phyloP scores from a whole-genome alignment of 1,140 invertebrate species.

The Procambarus clarkii region DNA sequence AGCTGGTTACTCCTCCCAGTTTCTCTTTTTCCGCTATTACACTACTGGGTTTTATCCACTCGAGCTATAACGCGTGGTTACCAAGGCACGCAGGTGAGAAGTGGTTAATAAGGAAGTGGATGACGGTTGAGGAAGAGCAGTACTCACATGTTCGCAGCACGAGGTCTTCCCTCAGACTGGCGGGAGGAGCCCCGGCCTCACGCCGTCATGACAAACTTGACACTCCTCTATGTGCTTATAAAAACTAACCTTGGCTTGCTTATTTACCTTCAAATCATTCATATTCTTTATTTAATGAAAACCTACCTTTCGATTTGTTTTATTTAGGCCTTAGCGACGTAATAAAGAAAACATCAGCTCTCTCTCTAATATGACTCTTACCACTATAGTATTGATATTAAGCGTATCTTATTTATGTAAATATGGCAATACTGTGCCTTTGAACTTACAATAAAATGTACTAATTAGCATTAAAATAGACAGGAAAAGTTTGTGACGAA shows the following conservation, averaged over 20 bases:
- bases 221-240: background rate
- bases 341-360: background rate
- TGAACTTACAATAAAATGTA: no score
- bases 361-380: background rate
- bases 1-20: background rate
- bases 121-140: background rate
- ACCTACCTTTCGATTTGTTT: background rate
- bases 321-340: no score
- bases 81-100: background rate
- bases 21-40: background rate
- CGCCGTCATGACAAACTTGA: background rate
- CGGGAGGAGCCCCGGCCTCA: background rate
- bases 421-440: no score
- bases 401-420: background rate
- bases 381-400: background rate
- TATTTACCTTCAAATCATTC: background rate
- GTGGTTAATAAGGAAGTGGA: background rate
- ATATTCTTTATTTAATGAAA: background rate
- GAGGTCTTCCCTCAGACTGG: background rate
- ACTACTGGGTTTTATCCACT: background rate
- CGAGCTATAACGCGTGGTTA: background rate
- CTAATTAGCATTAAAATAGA: no score
- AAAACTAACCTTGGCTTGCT: background rate
- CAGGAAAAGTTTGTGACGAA: no score
- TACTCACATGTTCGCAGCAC: background rate